Evolutionary conservation across 2,797 vertebrate genomes (phyloP), one percentile per base, ranked within the genome.

Genomic region (Leptatherina wallacei): DNA sequence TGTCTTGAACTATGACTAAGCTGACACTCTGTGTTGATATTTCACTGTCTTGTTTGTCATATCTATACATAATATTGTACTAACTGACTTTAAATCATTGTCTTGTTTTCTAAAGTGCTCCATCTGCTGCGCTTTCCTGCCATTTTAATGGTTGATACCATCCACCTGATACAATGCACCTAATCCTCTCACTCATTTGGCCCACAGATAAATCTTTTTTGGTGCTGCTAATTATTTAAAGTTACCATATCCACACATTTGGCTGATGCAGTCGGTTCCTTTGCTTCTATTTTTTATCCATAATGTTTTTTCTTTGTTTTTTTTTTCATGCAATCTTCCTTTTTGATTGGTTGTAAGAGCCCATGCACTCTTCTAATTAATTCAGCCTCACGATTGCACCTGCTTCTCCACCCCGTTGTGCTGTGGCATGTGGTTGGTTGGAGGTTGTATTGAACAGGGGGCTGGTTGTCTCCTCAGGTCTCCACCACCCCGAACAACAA

Each of bases 401-500:
- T 63, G 27, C 76, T 82, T 51, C 47, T 76, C 58, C 70, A 56
- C 69, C 71, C 51, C 0, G 11, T 69, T 75, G 56, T 85, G 63
- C 78, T 77, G 73, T 86, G 80, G 67, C 13, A 20, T 84, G 27
- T 86, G 69, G 32, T 87, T 78, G 75, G 72, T 81, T 80, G 80
- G 81, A 87, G 82, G 74, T 81, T 92, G 80, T 90, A 87, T 86
- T 95, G 89, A 94, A 85, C 83, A 66, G 56, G 82, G 86, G 81
- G 88, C 62, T 92, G 85, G 78, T 93, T 94, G 85, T 94, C 89
- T 93, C 90, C 84, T 71, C 91, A 95, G 94, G 93, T 92, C 69
- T 90, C 93, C 77, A 90, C 93, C 87, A 81, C 88, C 88, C 88
- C 85, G 89, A 94, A 90, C 92, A 94, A 85, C 92, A 94, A 93